These are phyloP conservation scores for Macrophya annulata DNA, from an alignment of 2,888 invertebrate species.

Conservation along the genomic window DNA sequence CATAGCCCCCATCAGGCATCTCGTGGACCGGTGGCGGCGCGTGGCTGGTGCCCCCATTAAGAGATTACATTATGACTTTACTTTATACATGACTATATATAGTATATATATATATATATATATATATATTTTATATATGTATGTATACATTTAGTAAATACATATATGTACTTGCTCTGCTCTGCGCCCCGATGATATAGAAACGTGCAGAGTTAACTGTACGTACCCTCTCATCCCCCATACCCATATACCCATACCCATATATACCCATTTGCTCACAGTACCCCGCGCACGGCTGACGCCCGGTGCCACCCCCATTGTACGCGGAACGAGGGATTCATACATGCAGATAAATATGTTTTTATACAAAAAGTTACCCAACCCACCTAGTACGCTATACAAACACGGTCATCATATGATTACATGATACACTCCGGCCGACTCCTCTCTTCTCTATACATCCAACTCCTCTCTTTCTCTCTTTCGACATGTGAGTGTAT, in stretches of 20 bases:
- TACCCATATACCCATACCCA: constrained; percentile 49
- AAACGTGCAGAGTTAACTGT: constrained; percentile 50
- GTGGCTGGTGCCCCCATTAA: constrained; percentile 72
- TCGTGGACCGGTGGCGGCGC: constrained; percentile 46
- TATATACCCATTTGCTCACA: constrained; percentile 22
- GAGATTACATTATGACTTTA: constrained; percentile 75
- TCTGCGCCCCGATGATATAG: constrained; percentile 24
- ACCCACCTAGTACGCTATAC: constrained; percentile 60
- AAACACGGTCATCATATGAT: constrained; percentile 72
- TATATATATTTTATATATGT: background rate
- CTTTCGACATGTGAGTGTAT: background rate
- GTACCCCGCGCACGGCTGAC: constrained; percentile 58
- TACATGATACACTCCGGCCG: constrained; percentile 63
- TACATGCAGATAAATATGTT: constrained; percentile 70
- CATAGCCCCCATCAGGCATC: constrained; percentile 27
- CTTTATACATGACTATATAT: constrained; percentile 66
- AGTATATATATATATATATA: background rate
- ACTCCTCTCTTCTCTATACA: constrained; percentile 48
- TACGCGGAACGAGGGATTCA: constrained; percentile 67
- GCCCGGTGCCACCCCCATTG: constrained; percentile 62
- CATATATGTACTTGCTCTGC: background rate
- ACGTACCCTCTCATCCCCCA: constrained; percentile 63
- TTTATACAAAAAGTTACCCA: constrained; percentile 65
- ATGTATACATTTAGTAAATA: background rate
- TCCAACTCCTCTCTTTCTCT: constrained; percentile 11